phyloP scores from a whole-genome alignment of 1,140 invertebrate species.

The Dreissena polymorpha region DNA sequence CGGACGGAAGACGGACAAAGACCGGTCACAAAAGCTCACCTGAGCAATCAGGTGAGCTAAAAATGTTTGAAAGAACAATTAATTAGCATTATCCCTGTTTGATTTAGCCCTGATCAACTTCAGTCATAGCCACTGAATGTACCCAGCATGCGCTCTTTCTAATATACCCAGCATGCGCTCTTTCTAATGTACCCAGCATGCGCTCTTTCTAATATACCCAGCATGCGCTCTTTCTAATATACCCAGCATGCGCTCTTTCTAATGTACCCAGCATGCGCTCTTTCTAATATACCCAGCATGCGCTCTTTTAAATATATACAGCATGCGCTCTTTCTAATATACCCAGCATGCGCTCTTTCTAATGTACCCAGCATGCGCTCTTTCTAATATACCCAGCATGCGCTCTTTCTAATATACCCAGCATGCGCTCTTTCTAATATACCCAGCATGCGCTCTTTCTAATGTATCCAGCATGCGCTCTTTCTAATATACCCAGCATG shows the following conservation, averaged over 20 bases:
- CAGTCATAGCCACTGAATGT: too few relatives aligned
- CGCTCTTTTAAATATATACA: too few relatives aligned
- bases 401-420: constrained; percentile 79
- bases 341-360: constrained; percentile 81
- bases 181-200: constrained; percentile 82
- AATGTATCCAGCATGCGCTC: too few relatives aligned
- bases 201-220: constrained; percentile 79
- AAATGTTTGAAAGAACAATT: too few relatives aligned
- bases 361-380: constrained; percentile 82
- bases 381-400: constrained; percentile 82
- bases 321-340: constrained; percentile 19
- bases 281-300: constrained; percentile 83
- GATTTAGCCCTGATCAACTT: too few relatives aligned
- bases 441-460: too few relatives aligned
- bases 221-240: constrained; percentile 74
- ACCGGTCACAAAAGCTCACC: too few relatives aligned
- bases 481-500: constrained; percentile 82
- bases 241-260: constrained; percentile 81
- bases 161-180: constrained; percentile 82
- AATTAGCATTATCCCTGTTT: too few relatives aligned
- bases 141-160: too few relatives aligned
- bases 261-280: constrained; percentile 82
- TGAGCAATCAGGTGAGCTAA: too few relatives aligned
- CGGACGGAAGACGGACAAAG: too few relatives aligned
- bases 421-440: constrained; percentile 74